Evolutionary conservation across 2,113 vertebrate species (phyloP).

Genomic region (Dendropsophus ebraccatus): DNA sequence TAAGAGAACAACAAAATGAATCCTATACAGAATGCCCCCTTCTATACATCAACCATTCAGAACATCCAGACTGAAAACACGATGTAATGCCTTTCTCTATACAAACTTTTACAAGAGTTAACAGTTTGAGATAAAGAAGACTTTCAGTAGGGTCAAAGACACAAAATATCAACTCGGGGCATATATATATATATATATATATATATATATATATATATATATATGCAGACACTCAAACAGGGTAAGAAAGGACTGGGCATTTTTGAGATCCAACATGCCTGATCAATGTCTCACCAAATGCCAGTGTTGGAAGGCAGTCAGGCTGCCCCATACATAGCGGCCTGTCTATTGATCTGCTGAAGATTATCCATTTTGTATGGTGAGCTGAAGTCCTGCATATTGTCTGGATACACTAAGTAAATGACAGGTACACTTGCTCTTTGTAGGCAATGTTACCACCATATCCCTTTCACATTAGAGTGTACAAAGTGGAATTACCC

Average conservation of each 20-base stretch:
- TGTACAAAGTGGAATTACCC: background rate
- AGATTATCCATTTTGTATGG: background rate
- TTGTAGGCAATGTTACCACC: background rate
- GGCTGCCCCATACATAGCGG: background rate
- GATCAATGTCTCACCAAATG: background rate
- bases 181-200: background rate
- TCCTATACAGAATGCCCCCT: conserved; percentile 44
- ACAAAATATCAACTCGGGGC: background rate
- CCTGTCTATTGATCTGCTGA: too few species aligned
- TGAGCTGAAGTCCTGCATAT: background rate
- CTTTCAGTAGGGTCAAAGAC: background rate
- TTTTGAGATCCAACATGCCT: too few species aligned
- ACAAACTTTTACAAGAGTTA: background rate
- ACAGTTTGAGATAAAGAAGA: background rate
- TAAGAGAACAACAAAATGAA: conserved; percentile 43
- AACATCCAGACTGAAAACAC: conserved; percentile 7
- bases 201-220: background rate
- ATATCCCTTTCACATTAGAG: background rate
- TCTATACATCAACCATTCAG: conserved; percentile 36
- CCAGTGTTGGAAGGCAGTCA: too few species aligned
- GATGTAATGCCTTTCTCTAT: background rate
- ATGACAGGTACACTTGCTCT: background rate
- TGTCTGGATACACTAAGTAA: background rate
- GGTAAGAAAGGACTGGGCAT: background rate
- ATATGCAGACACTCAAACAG: background rate